phyloP scores from a whole-genome alignment of 2,113 vertebrate genomes.

The Nettapus auritus region DNA sequence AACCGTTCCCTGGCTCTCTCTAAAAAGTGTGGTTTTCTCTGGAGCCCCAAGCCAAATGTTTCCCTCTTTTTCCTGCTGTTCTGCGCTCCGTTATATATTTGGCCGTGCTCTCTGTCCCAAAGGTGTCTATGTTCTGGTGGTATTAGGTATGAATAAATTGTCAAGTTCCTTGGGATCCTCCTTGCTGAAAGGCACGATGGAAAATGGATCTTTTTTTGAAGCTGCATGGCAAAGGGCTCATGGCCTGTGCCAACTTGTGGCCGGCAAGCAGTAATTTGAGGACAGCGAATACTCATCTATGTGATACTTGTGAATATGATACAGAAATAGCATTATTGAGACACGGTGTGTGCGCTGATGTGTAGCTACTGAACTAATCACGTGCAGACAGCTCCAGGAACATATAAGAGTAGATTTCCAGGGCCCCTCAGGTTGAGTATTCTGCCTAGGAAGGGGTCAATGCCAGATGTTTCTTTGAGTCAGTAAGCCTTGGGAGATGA shows the following conservation, averaged over 20 bases:
- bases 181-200: neutral
- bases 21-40: neutral
- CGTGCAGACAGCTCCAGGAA: neutral
- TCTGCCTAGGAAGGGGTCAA: neutral
- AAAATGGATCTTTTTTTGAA: neutral
- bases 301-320: neutral
- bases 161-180: neutral
- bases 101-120: neutral
- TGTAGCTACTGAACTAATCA: neutral
- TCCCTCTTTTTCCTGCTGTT: neutral
- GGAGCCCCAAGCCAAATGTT: neutral
- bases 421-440: neutral
- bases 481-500: neutral
- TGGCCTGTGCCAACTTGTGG: neutral
- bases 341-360: neutral
- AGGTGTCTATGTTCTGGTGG: neutral
- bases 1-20: neutral
- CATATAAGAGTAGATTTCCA: neutral
- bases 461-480: slow-evolving; percentile 16
- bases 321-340: neutral
- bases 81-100: neutral
- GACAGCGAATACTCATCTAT: neutral
- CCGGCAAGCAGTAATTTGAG: neutral
- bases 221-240: neutral
- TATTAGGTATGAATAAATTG: neutral